These are phyloP conservation scores for Lepus americanus DNA, from an alignment of 2,113 vertebrate genomes.

Conservation along the genomic window DNA sequence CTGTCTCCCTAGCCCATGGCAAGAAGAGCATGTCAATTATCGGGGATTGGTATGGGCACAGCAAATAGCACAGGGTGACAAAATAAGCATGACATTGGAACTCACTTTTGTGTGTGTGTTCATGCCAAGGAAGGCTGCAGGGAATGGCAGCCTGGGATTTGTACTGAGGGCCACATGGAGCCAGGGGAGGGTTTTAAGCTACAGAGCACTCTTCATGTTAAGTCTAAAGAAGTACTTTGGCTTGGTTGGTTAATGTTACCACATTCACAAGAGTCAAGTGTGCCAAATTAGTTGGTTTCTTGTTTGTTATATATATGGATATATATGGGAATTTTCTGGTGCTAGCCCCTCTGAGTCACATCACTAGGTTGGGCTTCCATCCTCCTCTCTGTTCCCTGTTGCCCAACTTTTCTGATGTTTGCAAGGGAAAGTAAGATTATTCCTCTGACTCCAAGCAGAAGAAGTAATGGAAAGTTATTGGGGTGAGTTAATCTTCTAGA, in stretches of 20 bases:
- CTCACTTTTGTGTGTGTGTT: rapidly evolving
- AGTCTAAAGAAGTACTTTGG: not conserved
- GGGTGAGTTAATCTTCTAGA: conserved; percentile 34
- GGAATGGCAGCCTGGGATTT: not conserved
- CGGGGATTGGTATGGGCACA: not conserved
- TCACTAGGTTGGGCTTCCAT: not conserved
- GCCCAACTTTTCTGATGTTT: not conserved
- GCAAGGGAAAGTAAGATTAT: not conserved
- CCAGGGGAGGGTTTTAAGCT: not conserved
- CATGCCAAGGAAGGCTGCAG: not conserved
- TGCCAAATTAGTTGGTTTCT: not conserved
- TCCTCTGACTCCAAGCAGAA: not conserved
- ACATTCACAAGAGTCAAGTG: not conserved
- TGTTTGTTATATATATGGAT: not conserved
- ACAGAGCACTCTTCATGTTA: not conserved
- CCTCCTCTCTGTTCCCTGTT: not conserved
- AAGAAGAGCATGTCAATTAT: not conserved
- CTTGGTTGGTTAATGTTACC: not conserved
- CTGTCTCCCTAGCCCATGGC: not conserved
- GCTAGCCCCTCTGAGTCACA: not conserved
- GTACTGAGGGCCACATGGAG: not conserved
- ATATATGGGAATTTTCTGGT: not conserved
- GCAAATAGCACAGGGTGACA: not conserved
- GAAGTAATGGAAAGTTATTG: not conserved
- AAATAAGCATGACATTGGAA: not conserved